Evolutionary conservation across 1,140 invertebrate species (phyloP), one percentile per base, ranked within the genome.

Genomic region (Anthonomus grandis): DNA sequence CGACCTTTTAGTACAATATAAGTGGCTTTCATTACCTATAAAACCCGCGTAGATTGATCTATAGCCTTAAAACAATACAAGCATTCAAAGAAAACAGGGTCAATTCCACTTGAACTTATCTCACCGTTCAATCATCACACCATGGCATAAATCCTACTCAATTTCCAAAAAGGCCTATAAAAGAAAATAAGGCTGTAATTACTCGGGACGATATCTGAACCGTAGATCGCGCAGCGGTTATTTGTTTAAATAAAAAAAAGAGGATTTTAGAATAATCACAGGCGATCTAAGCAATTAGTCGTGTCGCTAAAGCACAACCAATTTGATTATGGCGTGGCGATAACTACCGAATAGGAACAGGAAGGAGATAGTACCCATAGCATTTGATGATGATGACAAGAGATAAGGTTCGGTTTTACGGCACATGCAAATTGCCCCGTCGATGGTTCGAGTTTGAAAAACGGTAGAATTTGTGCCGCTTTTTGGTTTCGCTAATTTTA

Each of bases 271-370:
- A 46, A 46, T 46, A 24, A 19, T 48, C n/a, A 48, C n/a, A n/a
- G n/a, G n/a, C n/a, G 27, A 48, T 34, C 31, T 48, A 19, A 36
- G 48, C 48, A 51, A 51, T 51, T 51, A 51, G 18, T n/a, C 48
- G 15, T 51, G 31, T 51, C 31, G 48, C 48, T 18, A 36, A 31
- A 48, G 25, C 24, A 36, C 46, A 19, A 48, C 46, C 24, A 19
- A 48, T 48, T 34, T 19, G 46, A 48, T 48, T 48, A 34, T n/a
- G n/a, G 27, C 24, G 46, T 38, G 36, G n/a, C 31, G 31, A 51
- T 38, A 51, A 36, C 48, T n/a, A 22, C 21, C 10, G 10, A 45
- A 45, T 36, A 36, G 34, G 48, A 22, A 38, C 34, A 24, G 13
- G 46, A 21, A 10, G 38, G 38, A 3, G 19, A n/a, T n/a, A n/a